These are phyloP conservation scores for Bolinopsis microptera DNA, from an alignment of 37 sponge, comb jelly and placozoan species.

Conservation along the genomic window DNA sequence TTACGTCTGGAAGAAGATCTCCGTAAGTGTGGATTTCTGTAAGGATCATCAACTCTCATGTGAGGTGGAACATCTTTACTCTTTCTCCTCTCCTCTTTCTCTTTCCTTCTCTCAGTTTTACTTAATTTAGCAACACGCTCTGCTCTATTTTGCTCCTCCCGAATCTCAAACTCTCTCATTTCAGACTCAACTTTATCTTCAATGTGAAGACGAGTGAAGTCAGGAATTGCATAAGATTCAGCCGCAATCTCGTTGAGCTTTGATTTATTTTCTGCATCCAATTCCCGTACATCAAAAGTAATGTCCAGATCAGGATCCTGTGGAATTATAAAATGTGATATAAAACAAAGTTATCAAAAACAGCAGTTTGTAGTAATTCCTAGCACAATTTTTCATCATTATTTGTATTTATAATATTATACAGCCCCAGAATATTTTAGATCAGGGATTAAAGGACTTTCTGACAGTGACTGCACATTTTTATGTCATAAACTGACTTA, in stretches of 20 bases:
- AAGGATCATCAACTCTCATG: conserved; percentile 50
- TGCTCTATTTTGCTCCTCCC: conserved; percentile 34
- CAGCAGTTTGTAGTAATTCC: too few relatives aligned
- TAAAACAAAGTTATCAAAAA: too few relatives aligned
- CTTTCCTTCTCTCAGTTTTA: conserved; percentile 52
- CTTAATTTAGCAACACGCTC: conserved; percentile 26
- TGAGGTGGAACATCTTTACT: conserved; percentile 31
- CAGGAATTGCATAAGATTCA: conserved; percentile 16
- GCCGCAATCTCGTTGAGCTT: conserved; percentile 45
- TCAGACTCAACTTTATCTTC: conserved; percentile 37
- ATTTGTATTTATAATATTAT: too few relatives aligned
- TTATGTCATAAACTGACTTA: too few relatives aligned
- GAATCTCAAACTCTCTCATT: neutral
- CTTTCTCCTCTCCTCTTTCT: conserved; percentile 57
- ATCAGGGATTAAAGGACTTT: too few relatives aligned
- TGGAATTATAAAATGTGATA: neutral
- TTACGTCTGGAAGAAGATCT: neutral
- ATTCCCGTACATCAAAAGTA: conserved; percentile 55
- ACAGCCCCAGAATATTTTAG: too few relatives aligned
- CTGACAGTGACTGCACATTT: too few relatives aligned
- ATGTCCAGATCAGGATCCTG: conserved; percentile 57
- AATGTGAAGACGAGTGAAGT: conserved; percentile 55
- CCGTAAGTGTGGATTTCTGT: neutral
- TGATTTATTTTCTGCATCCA: neutral
- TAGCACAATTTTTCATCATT: too few relatives aligned